phyloP scores from a whole-genome alignment of 2,797 vertebrate species.

The Myotis myotis region DNA sequence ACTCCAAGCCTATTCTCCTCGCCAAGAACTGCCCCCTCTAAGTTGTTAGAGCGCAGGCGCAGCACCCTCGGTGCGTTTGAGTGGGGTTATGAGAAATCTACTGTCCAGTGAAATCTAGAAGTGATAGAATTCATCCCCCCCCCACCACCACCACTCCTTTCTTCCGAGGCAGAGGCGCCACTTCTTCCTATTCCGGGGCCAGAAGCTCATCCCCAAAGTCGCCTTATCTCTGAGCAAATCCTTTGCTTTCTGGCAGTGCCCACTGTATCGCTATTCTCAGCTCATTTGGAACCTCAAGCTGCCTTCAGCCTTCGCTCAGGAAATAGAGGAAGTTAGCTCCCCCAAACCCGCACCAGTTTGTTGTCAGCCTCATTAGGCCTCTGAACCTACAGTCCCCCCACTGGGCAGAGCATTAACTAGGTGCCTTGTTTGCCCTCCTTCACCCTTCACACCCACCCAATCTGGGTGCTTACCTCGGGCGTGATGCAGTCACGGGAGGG shows the following conservation, averaged over 20 bases:
- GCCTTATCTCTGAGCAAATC: not conserved
- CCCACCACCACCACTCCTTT: not conserved
- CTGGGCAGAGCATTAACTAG: constrained; percentile 43
- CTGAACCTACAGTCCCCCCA: constrained; percentile 10
- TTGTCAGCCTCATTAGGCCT: constrained; percentile 56
- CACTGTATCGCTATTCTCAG: constrained; percentile 50
- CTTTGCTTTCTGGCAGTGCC: constrained; percentile 49
- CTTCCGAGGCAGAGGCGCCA: constrained; percentile 29
- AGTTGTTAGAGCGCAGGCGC: constrained; percentile 68
- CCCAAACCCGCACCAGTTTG: constrained; percentile 23
- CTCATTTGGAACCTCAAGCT: constrained; percentile 38
- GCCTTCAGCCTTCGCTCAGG: not conserved
- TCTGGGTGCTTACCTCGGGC: constrained; percentile 64
- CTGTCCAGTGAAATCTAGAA: constrained; percentile 74
- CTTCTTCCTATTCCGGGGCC: constrained; percentile 3
- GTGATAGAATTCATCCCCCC: constrained; percentile 56
- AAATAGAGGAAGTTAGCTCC: constrained; percentile 1
- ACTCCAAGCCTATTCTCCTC: constrained; percentile 24
- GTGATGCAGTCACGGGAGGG: constrained; percentile 53
- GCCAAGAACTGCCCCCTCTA: not conserved
- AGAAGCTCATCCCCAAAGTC: constrained; percentile 29
- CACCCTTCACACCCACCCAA: constrained; percentile 48
- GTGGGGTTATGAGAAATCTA: constrained; percentile 65
- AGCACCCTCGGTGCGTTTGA: not conserved
- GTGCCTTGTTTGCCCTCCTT: constrained; percentile 30